A percentile compares a stretch with the other conserved stretches of the same genome.
Evolutionary conservation across 2,888 invertebrate species (phyloP).

Genomic region (Drosophila fulvimacula): DNA sequence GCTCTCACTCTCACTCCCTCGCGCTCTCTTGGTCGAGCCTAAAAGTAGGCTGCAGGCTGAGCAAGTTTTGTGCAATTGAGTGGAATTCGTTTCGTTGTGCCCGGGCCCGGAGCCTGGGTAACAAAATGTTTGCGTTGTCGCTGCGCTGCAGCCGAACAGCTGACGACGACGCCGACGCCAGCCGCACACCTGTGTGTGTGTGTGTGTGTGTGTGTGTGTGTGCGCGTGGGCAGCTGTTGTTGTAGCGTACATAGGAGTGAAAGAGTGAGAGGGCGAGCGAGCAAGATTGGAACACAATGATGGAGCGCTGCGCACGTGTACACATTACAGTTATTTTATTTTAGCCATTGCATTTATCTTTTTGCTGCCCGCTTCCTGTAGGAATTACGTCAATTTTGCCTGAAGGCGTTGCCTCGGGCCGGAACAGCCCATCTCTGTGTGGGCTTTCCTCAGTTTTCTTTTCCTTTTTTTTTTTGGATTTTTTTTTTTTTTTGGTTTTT

Average conservation of each 20-base stretch:
- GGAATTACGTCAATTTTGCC: constrained; percentile 30
- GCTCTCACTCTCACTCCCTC: constrained; percentile 16
- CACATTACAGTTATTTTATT: constrained; percentile 56
- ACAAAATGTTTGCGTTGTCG: constrained; percentile 68
- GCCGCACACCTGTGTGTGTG: constrained; percentile 31
- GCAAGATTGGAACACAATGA: constrained; percentile 4
- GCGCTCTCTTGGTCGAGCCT: constrained; percentile 51
- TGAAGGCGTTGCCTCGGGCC: constrained; percentile 9
- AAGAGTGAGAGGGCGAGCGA: background rate
- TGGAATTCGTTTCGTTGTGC: constrained; percentile 28
- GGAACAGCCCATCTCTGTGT: constrained; percentile 25
- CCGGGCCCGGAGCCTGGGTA: constrained; percentile 66
- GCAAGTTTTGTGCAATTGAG: constrained; percentile 35
- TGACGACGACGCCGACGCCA: constrained; percentile 44
- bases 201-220: background rate
- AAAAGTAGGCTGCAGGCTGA: constrained; percentile 70
- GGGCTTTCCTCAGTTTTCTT: background rate
- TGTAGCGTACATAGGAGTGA: background rate
- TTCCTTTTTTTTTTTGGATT: background rate
- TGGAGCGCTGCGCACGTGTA: constrained; percentile 64
- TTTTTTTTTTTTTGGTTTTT: background rate
- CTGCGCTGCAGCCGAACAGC: constrained; percentile 63
- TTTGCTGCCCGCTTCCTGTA: constrained; percentile 32
- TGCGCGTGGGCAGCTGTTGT: constrained; percentile 11
- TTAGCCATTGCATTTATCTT: constrained; percentile 67